Percentiles rank a stretch among this genome's conserved stretches.
These are phyloP conservation scores for Dunckerocampus dactyliophorus DNA, from an alignment of 2,113 vertebrate species.

Conservation along the genomic window DNA sequence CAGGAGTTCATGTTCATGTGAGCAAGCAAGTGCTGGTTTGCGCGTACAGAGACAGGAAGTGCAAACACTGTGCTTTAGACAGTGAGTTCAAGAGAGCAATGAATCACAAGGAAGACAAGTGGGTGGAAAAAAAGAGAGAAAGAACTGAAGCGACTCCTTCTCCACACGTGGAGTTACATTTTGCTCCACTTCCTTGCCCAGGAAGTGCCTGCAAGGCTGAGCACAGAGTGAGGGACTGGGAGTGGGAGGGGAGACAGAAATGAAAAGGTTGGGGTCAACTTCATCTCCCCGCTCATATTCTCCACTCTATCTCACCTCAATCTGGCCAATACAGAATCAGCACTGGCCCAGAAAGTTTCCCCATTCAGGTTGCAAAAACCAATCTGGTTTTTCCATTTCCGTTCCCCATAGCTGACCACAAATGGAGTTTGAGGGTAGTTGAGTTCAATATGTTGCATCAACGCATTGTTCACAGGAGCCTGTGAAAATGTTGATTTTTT, in stretches of 20 bases:
- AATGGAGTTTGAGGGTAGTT: slow-evolving; percentile 33
- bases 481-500: slow-evolving; percentile 2
- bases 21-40: slow-evolving; percentile 7
- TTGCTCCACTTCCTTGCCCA: slow-evolving; percentile 53
- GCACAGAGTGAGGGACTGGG: slow-evolving; percentile 9
- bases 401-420: slow-evolving; percentile 47
- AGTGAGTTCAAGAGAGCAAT: slow-evolving; percentile 47
- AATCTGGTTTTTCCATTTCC: slow-evolving; percentile 67
- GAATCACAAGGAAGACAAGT: slow-evolving; percentile 55
- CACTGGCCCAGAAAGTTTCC: slow-evolving; percentile 48
- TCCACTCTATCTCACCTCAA: slow-evolving; percentile 68
- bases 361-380: slow-evolving; percentile 69
- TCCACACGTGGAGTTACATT: slow-evolving; percentile 60
- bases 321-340: slow-evolving; percentile 59
- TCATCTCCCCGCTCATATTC: slow-evolving; percentile 69
- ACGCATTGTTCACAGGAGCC: slow-evolving; percentile 20
- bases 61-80: slow-evolving; percentile 37
- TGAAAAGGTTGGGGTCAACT: slow-evolving; percentile 72
- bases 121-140: slow-evolving; percentile 64
- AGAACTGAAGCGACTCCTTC: slow-evolving; percentile 64
- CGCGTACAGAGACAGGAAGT: slow-evolving; percentile 32
- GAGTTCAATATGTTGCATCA: slow-evolving; percentile 43
- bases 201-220: slow-evolving; percentile 54
- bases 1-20: slow-evolving; percentile 8
- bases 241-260: slow-evolving; percentile 39